These are phyloP conservation scores for Trematomus bernacchii DNA, from an alignment of 2,797 vertebrate genomes.

Conservation along the genomic window DNA sequence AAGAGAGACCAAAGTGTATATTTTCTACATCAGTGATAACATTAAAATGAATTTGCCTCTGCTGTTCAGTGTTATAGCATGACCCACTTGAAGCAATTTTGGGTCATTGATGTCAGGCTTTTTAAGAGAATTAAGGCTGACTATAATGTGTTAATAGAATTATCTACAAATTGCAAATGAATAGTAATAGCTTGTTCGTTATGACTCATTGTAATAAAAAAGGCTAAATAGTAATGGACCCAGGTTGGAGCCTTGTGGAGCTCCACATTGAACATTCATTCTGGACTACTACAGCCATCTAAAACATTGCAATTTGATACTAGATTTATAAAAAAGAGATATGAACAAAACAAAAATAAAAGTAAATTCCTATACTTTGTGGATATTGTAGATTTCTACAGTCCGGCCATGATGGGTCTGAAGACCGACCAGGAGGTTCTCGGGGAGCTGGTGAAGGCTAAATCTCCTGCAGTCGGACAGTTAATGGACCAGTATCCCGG, in stretches of 20 bases:
- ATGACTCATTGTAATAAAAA: background rate
- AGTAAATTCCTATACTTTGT: background rate
- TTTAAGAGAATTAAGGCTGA: background rate
- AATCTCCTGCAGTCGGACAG: slow-evolving; percentile 91
- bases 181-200: background rate
- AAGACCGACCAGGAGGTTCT: slow-evolving; percentile 95
- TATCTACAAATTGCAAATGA: background rate
- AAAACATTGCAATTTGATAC: background rate
- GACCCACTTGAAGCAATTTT: background rate
- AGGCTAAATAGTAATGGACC: background rate
- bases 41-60: background rate
- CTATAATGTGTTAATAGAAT: too few species aligned
- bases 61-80: background rate
- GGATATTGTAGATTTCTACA: slow-evolving; percentile 90
- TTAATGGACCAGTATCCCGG: slow-evolving; percentile 90
- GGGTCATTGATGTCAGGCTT: background rate
- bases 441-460: slow-evolving; percentile 92
- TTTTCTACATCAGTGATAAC: background rate
- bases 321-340: background rate
- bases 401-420: slow-evolving; percentile 92
- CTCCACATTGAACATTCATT: background rate
- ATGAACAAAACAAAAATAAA: background rate
- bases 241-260: slow-evolving; percentile 1
- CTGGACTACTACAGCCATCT: background rate
- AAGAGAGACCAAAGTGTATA: background rate